phyloP scores from a whole-genome alignment of 2,797 vertebrate species.

The Mormyrus hasselquistii region DNA sequence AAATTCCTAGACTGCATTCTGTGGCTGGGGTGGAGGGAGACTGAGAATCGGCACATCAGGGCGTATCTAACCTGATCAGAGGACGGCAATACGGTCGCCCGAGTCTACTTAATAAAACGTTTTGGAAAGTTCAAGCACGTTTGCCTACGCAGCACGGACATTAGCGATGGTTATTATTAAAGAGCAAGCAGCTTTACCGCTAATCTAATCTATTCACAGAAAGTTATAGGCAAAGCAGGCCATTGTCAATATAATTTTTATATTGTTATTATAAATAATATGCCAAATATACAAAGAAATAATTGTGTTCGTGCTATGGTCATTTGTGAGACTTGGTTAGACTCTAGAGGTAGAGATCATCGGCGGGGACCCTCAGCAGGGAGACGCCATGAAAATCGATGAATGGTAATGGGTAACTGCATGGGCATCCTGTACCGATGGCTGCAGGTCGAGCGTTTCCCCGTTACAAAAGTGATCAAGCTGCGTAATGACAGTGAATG shows the following conservation, averaged over 20 bases:
- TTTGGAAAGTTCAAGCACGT: constrained; percentile 5
- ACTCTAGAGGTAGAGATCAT: not conserved
- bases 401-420: not conserved
- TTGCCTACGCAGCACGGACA: not conserved
- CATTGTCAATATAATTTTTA: not conserved
- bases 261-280: not conserved
- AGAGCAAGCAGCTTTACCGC: not conserved
- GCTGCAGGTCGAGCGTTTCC: not conserved
- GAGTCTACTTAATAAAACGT: constrained; percentile 7
- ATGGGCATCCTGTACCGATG: not conserved
- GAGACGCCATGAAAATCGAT: not conserved
- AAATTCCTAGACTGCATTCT: constrained; percentile 20
- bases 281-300: not conserved
- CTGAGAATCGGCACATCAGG: constrained; percentile 27
- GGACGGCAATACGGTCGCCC: constrained; percentile 16
- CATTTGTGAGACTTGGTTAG: not conserved
- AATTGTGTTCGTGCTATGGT: not conserved
- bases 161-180: not conserved
- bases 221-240: not conserved
- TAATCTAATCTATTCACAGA: not conserved
- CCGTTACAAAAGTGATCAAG: not conserved
- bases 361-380: not conserved
- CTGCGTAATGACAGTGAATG: not conserved
- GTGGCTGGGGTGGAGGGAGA: constrained; percentile 12
- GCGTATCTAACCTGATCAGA: constrained; percentile 46